Conservation (phyloP, 2,888 invertebrate species). For the Aphelenchoides bicaudatus region DNA sequence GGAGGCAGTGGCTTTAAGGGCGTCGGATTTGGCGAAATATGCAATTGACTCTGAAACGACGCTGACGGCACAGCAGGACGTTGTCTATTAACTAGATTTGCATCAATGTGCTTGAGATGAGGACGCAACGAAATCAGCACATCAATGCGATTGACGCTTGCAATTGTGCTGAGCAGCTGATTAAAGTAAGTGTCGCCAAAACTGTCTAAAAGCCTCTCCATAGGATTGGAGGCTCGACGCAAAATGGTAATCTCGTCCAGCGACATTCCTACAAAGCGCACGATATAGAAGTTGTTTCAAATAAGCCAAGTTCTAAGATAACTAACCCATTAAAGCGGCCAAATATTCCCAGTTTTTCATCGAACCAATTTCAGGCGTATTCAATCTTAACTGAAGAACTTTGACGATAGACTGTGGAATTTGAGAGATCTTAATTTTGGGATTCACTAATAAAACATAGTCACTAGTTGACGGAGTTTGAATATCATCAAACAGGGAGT, state of each 20-base stretch:
- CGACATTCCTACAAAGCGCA: conserved; percentile 15
- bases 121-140: conserved; percentile 21
- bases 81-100: too few species aligned
- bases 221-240: background rate
- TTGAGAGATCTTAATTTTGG: background rate
- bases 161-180: conserved; percentile 9
- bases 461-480: background rate
- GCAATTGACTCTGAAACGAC: background rate
- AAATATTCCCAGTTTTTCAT: conserved; percentile 24
- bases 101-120: background rate
- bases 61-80: background rate
- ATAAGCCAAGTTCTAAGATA: too few species aligned
- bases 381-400: conserved; percentile 17
- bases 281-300: too few species aligned
- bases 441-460: background rate
- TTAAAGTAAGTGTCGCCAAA: background rate
- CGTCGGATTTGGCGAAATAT: background rate
- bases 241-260: conserved; percentile 16
- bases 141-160: conserved; percentile 17
- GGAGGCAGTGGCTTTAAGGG: background rate
- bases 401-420: background rate
- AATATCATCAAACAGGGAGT: background rate
- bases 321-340: too few species aligned
- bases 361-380: conserved; percentile 20
- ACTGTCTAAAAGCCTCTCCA: background rate